A percentile compares a stretch with the other conserved stretches of the same genome.
Evolutionary conservation across 1,140 invertebrate genomes (phyloP).

Genomic region (Himalopsyche phryganea): DNA sequence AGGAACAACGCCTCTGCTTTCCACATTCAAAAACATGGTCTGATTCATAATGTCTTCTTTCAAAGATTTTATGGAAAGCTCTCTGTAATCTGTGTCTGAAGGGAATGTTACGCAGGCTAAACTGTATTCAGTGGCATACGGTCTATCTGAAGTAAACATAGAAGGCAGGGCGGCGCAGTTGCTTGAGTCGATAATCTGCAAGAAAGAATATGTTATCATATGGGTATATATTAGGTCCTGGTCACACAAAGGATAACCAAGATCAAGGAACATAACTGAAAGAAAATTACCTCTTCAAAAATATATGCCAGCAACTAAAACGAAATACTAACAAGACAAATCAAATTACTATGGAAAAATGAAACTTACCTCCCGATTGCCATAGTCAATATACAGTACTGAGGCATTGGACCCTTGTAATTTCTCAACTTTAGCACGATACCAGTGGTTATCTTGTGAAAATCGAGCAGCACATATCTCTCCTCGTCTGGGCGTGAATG

Average conservation of each 20-base stretch:
- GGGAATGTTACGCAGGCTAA: constrained; percentile 82
- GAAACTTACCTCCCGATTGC: constrained; percentile 71
- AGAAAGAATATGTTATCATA: too few species aligned
- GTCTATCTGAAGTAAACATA: constrained; percentile 67
- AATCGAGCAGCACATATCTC: constrained; percentile 92
- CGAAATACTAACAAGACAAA: too few species aligned
- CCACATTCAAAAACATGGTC: constrained; percentile 71
- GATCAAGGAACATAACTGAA: too few species aligned
- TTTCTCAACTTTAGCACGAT: constrained; percentile 90
- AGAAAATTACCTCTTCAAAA: too few species aligned
- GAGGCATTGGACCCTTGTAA: constrained; percentile 66
- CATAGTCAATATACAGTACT: constrained; percentile 94
- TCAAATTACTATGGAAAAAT: too few species aligned
- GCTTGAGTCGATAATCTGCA: constrained; percentile 46
- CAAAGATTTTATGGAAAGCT: constrained; percentile 71
- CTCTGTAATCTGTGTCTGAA: constrained; percentile 77
- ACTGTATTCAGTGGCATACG: constrained; percentile 82
- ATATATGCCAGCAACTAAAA: too few species aligned
- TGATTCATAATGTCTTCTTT: constrained; percentile 64
- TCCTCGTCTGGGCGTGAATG: constrained; percentile 80
- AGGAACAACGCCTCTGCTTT: constrained; percentile 60
- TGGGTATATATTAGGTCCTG: too few species aligned
- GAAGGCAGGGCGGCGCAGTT: constrained; percentile 76
- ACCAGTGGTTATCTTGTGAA: constrained; percentile 83
- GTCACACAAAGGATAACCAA: too few species aligned